Percentiles rank a stretch among this genome's conserved stretches.
Evolutionary conservation across 2,113 vertebrate genomes (phyloP).

Genomic region (Platichthys flesus): DNA sequence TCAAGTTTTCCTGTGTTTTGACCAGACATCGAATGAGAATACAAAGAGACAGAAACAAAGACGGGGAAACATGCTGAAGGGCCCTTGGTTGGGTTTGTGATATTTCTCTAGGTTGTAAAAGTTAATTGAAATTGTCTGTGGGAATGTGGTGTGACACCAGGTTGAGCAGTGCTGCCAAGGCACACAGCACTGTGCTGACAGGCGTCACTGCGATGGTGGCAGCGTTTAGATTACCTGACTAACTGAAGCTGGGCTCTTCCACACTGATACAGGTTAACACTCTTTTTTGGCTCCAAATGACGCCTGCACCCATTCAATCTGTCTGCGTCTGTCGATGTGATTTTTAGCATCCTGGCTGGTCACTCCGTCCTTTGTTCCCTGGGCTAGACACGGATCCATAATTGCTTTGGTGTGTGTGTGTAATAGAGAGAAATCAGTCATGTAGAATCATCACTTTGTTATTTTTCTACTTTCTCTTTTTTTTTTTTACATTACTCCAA

Average conservation of each 20-base stretch:
- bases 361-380: no score
- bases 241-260: neutral
- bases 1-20: slow-evolving; percentile 21
- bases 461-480: no score
- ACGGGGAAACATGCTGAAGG: slow-evolving; percentile 20
- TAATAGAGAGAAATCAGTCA: neutral
- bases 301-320: neutral
- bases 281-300: slow-evolving; percentile 15
- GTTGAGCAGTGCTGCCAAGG: slow-evolving; percentile 50
- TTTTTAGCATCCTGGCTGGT: neutral
- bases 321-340: neutral
- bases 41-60: slow-evolving; percentile 27
- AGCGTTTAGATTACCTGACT: slow-evolving; percentile 58
- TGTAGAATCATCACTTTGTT: no score
- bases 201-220: slow-evolving; percentile 38
- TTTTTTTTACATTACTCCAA: no score
- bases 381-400: neutral
- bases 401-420: neutral
- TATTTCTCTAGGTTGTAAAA: slow-evolving; percentile 66
- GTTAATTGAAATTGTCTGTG: slow-evolving; percentile 75
- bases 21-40: slow-evolving; percentile 25
- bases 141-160: slow-evolving; percentile 49
- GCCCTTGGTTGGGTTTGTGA: slow-evolving; percentile 42
- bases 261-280: neutral
- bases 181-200: slow-evolving; percentile 53